Percentiles rank a stretch among this genome's conserved stretches.
These are phyloP conservation scores for Prunella fulvescens DNA, from an alignment of 2,113 vertebrate genomes.

Conservation along the genomic window DNA sequence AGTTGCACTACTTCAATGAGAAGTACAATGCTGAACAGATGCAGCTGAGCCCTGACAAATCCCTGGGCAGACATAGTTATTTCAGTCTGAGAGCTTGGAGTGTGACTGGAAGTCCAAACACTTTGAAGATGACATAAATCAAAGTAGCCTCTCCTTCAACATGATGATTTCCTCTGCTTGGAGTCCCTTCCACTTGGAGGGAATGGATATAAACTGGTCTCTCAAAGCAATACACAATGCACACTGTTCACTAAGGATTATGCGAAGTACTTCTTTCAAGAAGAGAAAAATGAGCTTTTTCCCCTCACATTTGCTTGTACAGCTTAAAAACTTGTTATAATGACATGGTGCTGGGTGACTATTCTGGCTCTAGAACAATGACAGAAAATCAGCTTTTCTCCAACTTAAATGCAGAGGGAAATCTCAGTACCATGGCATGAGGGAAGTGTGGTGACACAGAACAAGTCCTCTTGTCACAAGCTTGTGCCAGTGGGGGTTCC, in stretches of 20 bases:
- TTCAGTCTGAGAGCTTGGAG: not conserved
- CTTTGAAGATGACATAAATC: not conserved
- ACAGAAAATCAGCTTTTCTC: not conserved
- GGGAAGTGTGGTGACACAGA: not conserved
- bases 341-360: not conserved
- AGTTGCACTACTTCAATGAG: not conserved
- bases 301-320: not conserved
- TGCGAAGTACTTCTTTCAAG: not conserved
- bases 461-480: not conserved
- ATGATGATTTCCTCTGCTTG: not conserved
- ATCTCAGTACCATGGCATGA: not conserved
- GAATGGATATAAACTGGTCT: not conserved
- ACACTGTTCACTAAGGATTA: not conserved
- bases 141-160: not conserved
- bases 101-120: not conserved
- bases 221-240: not conserved
- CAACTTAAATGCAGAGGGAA: not conserved
- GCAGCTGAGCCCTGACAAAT: slow-evolving; percentile 31
- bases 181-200: not conserved
- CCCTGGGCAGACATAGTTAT: not conserved
- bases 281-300: not conserved
- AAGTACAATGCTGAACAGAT: slow-evolving; percentile 31
- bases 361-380: not conserved
- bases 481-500: not conserved
- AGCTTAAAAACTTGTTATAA: not conserved